Evolutionary conservation across 2,797 vertebrate genomes (phyloP).

Genomic region (Acipenser oxyrinchus): DNA sequence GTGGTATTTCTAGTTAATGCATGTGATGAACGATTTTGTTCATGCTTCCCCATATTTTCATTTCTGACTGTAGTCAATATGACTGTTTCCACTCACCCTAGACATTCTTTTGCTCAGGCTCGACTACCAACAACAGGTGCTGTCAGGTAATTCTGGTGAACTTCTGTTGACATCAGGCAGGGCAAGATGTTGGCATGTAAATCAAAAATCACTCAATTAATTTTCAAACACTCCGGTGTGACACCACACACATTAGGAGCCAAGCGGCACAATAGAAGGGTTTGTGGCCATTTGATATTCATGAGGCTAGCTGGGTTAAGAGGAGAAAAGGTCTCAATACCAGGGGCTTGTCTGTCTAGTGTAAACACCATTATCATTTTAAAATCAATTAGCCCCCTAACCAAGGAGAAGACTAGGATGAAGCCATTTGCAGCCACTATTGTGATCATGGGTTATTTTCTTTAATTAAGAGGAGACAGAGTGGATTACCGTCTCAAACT

Average conservation of each 20-base stretch:
- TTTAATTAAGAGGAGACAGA: constrained; percentile 77
- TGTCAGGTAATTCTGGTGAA: constrained; percentile 35
- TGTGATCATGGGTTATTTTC: constrained; percentile 66
- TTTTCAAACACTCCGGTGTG: constrained; percentile 41
- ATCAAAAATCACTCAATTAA: constrained; percentile 41
- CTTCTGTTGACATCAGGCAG: constrained; percentile 23
- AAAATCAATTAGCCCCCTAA: constrained; percentile 67
- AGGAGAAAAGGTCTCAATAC: constrained; percentile 35
- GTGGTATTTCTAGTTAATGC: constrained; percentile 7
- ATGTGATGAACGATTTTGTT: not conserved
- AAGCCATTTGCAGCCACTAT: constrained; percentile 54
- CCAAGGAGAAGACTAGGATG: constrained; percentile 37
- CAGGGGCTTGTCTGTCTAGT: constrained; percentile 48
- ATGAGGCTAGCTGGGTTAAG: constrained; percentile 49
- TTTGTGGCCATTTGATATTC: constrained; percentile 56
- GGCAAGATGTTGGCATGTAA: constrained; percentile 21
- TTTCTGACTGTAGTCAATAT: not conserved
- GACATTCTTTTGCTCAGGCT: constrained; percentile 9
- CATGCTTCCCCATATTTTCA: not conserved
- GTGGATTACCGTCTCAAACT: constrained; percentile 68
- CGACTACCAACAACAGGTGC: not conserved
- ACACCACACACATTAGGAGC: constrained; percentile 31
- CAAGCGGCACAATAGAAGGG: constrained; percentile 31
- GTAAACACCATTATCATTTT: constrained; percentile 74
- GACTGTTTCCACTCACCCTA: constrained; percentile 3